Percentiles rank a stretch among this genome's conserved stretches.
Conservation (phyloP, 92 coral and sea anemone genomes). For the Heteractis magnifica region DNA sequence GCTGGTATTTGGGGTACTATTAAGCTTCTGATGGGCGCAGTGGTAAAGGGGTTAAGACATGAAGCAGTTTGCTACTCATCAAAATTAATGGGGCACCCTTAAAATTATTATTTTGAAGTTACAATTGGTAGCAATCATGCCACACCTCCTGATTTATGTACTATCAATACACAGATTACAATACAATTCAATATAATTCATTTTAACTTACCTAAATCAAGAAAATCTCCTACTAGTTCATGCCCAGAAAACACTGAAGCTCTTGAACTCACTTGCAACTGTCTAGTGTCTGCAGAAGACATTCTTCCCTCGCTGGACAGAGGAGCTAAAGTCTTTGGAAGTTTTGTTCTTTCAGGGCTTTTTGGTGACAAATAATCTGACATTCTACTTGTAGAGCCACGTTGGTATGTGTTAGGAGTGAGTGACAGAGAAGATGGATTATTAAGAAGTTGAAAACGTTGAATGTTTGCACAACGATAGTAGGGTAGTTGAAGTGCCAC, state of each 20-base stretch:
- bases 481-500: not conserved
- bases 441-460: not conserved
- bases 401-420: constrained; percentile 23
- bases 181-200: too few species aligned
- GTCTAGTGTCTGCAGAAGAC: constrained; percentile 22
- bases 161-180: not conserved
- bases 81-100: too few species aligned
- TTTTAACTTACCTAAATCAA: constrained; percentile 32
- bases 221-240: constrained; percentile 16
- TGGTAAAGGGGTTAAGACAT: too few species aligned
- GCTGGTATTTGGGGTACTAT: too few species aligned
- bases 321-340: constrained; percentile 27
- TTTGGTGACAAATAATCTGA: not conserved
- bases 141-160: too few species aligned
- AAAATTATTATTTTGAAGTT: too few species aligned
- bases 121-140: too few species aligned
- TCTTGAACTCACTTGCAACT: not conserved
- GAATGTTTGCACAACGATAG: not conserved
- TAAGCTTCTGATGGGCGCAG: too few species aligned
- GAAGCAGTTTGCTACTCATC: too few species aligned
- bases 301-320: constrained; percentile 12
- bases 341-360: not conserved
- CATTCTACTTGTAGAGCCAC: not conserved
- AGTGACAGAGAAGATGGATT: constrained; percentile 15
- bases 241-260: not conserved